phyloP scores from a whole-genome alignment of 2,888 invertebrate genomes.

The Tribolium freemani region DNA sequence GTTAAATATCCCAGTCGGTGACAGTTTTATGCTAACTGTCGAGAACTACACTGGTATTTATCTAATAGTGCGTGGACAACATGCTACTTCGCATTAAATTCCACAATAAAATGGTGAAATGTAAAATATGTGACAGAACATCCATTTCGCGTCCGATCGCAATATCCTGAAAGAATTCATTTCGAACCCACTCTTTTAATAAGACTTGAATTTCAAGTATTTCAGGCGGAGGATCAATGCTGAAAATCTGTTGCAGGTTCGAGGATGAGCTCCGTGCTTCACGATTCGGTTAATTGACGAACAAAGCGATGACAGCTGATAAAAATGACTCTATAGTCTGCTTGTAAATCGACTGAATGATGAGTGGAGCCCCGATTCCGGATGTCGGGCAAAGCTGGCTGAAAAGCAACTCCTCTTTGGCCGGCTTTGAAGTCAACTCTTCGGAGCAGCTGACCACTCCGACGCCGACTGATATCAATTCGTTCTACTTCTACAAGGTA shows the following conservation, averaged over 20 bases:
- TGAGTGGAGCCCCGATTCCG: conserved; percentile 53
- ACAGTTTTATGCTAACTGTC: conserved; percentile 49
- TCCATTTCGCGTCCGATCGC: conserved; percentile 31
- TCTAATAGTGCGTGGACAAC: conserved; percentile 45
- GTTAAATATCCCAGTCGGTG: conserved; percentile 45
- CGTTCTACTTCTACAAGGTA: conserved; percentile 73
- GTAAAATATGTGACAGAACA: conserved; percentile 41
- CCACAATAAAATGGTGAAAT: conserved; percentile 39
- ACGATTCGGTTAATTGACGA: conserved; percentile 8
- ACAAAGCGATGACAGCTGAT: conserved; percentile 19
- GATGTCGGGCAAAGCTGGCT: conserved; percentile 52
- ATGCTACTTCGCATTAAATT: conserved; percentile 42
- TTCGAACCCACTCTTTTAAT: conserved; percentile 15
- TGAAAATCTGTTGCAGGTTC: conserved; percentile 21
- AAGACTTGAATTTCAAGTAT: not conserved
- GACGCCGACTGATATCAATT: conserved; percentile 68
- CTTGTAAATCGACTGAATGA: conserved; percentile 44
- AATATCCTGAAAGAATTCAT: conserved; percentile 33
- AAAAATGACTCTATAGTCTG: conserved; percentile 10
- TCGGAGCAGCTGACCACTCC: conserved; percentile 49
- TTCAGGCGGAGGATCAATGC: not conserved
- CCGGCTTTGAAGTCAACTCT: conserved; percentile 45
- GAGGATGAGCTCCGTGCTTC: not conserved
- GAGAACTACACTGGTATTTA: conserved; percentile 45
- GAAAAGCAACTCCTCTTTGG: conserved; percentile 46